These are phyloP conservation scores for Microctenopoma stevenorrisi DNA, from an alignment of 2,797 vertebrate genomes.

Conservation along the genomic window DNA sequence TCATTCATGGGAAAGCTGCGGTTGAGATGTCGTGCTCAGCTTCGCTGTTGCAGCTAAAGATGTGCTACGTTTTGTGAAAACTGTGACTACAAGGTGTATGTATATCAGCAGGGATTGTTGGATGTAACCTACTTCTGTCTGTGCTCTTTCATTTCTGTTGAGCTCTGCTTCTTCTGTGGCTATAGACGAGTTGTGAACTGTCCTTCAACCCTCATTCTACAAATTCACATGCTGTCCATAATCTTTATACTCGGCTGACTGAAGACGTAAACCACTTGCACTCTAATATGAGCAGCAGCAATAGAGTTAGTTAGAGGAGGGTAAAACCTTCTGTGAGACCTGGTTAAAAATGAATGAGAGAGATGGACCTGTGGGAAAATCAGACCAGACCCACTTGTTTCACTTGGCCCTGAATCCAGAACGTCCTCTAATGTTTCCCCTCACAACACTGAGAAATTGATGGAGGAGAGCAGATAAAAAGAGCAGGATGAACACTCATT, in stretches of 20 bases:
- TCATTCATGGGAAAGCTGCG: slow-evolving; percentile 70
- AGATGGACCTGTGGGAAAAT: slow-evolving; percentile 65
- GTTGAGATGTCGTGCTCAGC: slow-evolving; percentile 46
- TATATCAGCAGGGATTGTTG: slow-evolving; percentile 51
- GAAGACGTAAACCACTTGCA: slow-evolving; percentile 17
- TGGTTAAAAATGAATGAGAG: slow-evolving; percentile 73
- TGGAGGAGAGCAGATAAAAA: slow-evolving; percentile 56
- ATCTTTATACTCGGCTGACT: slow-evolving; percentile 22
- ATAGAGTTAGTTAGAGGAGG: slow-evolving; percentile 56
- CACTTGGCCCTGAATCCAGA: slow-evolving; percentile 70
- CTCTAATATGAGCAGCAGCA: slow-evolving; percentile 38
- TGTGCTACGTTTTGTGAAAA: slow-evolving; percentile 33
- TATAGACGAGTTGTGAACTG: slow-evolving; percentile 44
- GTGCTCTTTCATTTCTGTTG: slow-evolving; percentile 41
- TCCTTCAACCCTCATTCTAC: slow-evolving; percentile 45
- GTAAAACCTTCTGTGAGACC: slow-evolving; percentile 65
- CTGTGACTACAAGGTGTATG: slow-evolving; percentile 42
- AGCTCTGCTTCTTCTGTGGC: slow-evolving; percentile 21
- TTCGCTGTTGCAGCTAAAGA: slow-evolving; percentile 23
- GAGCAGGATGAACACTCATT: slow-evolving; percentile 66
- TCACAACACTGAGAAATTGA: slow-evolving; percentile 36
- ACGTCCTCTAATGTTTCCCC: slow-evolving; percentile 47
- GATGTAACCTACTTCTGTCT: slow-evolving; percentile 55
- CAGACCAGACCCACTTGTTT: slow-evolving; percentile 80
- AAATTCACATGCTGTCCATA: slow-evolving; percentile 32